A percentile compares a stretch with the other conserved stretches of the same genome.
Conservation (phyloP, 1,140 invertebrate genomes). For the Eulimnadia texana region DNA sequence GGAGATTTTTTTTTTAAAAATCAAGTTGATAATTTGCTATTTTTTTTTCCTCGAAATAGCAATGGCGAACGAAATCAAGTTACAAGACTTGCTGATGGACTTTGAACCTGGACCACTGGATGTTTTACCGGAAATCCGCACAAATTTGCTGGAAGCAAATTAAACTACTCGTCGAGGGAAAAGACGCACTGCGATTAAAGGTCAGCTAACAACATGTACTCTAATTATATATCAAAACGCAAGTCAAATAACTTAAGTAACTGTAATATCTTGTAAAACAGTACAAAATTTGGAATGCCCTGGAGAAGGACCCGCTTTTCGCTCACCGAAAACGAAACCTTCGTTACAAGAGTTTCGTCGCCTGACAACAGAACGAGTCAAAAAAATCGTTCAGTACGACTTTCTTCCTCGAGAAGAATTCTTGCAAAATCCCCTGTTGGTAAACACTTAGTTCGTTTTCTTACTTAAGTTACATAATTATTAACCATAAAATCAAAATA, state of each 20-base stretch:
- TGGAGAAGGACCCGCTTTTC: conserved; percentile 72
- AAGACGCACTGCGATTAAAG: conserved; percentile 52
- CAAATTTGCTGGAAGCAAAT: conserved; percentile 67
- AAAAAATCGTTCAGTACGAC: conserved; percentile 44
- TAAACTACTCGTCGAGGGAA: conserved; percentile 52
- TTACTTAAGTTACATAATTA: background rate
- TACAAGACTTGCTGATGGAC: conserved; percentile 29
- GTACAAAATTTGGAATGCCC: conserved; percentile 61
- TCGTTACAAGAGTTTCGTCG: conserved; percentile 45
- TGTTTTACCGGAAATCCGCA: conserved; percentile 48
- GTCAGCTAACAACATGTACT: background rate
- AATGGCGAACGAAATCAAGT: background rate
- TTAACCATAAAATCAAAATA: conserved; percentile 19
- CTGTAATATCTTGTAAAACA: conserved; percentile 35
- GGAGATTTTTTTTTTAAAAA: no score
- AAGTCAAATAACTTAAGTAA: no score
- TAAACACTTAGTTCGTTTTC: conserved; percentile 3
- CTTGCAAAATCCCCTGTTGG: conserved; percentile 30
- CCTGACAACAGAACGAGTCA: conserved; percentile 41
- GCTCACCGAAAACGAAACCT: conserved; percentile 33
- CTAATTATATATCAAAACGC: background rate
- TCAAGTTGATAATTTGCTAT: no score
- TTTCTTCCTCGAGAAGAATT: conserved; percentile 44
- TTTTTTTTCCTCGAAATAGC: background rate
- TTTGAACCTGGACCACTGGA: conserved; percentile 54